These are phyloP conservation scores for Eupithecia pulchellata DNA, from an alignment of 2,888 invertebrate species.

Conservation along the genomic window DNA sequence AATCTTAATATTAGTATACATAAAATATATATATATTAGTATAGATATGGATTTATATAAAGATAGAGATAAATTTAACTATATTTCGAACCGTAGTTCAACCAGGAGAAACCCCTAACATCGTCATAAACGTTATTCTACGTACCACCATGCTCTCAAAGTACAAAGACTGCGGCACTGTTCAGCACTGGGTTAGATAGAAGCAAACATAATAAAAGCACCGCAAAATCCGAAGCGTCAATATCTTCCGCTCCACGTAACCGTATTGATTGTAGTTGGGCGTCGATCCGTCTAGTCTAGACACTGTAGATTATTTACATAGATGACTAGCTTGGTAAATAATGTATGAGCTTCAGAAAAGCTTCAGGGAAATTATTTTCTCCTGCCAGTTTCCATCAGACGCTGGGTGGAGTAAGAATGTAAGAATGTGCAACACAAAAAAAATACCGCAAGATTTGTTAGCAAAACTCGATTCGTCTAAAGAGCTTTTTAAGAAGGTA, in stretches of 20 bases:
- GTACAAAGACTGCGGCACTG: not conserved
- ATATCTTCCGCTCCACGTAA: not conserved
- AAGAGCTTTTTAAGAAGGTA: too few species aligned
- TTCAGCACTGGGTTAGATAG: not conserved
- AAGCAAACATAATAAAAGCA: not conserved
- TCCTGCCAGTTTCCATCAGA: not conserved
- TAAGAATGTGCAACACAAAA: too few species aligned
- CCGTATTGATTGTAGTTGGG: not conserved
- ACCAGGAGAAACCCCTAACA: too few species aligned
- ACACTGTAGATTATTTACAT: not conserved
- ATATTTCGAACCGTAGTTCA: too few species aligned
- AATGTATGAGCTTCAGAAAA: not conserved
- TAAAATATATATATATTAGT: too few species aligned
- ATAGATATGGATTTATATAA: too few species aligned
- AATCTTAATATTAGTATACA: too few species aligned
- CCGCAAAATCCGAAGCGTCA: not conserved
- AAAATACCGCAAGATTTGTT: too few species aligned
- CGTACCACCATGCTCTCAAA: not conserved
- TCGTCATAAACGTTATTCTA: too few species aligned
- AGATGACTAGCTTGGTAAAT: constrained; percentile 1
- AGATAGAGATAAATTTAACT: too few species aligned
- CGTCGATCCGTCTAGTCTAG: constrained; percentile 5
- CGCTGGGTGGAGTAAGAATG: not conserved
- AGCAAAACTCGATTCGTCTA: too few species aligned
- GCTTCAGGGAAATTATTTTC: not conserved